Conservation (phyloP, 2,113 vertebrate species). For the Ancistrus triradiatus region DNA sequence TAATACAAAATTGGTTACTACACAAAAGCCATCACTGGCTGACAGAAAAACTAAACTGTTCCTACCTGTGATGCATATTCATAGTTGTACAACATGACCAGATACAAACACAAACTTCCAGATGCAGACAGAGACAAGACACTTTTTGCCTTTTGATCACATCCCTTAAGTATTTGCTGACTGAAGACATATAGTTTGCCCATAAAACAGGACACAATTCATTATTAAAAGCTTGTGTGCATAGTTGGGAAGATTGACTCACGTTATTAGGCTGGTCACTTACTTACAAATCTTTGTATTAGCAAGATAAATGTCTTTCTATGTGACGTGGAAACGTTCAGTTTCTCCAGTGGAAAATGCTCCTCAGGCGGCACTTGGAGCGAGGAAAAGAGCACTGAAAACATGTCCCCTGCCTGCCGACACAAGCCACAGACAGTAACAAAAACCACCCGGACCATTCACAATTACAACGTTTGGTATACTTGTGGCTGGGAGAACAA, state of each 20-base stretch:
- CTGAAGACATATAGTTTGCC: neutral
- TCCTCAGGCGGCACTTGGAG: neutral
- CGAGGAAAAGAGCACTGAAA: conserved; percentile 8
- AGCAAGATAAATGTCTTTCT: neutral
- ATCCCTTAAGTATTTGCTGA: neutral
- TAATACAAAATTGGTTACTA: conserved; percentile 14
- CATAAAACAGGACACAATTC: neutral
- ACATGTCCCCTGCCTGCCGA: neutral
- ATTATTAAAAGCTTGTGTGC: neutral
- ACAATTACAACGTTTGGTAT: neutral
- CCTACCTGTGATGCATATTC: neutral
- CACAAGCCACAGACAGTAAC: conserved; percentile 16
- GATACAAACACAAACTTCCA: neutral
- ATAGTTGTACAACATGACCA: neutral
- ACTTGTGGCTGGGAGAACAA: neutral
- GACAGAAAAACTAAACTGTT: conserved; percentile 3
- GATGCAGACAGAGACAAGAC: neutral
- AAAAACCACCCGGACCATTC: conserved; percentile 9
- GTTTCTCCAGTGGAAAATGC: neutral
- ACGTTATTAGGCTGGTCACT: neutral
- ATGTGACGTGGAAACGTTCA: too few relatives aligned
- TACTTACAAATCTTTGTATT: neutral
- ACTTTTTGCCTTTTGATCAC: neutral
- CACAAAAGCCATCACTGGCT: neutral
- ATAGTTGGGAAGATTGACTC: neutral